Evolutionary conservation across 2,888 invertebrate species (phyloP).

Genomic region (Sesamia inferens): DNA sequence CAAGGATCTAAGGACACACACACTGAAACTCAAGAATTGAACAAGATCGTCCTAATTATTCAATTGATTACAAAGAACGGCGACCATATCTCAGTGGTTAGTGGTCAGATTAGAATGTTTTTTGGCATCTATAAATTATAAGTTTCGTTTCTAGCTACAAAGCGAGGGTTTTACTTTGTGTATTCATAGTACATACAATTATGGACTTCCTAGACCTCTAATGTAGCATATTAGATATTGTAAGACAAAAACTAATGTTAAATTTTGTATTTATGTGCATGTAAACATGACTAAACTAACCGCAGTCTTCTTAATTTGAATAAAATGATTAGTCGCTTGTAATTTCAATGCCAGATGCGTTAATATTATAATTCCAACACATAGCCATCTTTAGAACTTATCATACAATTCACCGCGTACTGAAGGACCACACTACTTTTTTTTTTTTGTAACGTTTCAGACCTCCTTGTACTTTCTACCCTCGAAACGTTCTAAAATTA

Average conservation of each 20-base stretch:
- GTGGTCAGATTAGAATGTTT: slow-evolving; percentile 17
- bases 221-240: background rate
- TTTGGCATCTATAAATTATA: slow-evolving; percentile 25
- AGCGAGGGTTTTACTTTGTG: slow-evolving; percentile 13
- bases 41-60: slow-evolving; percentile 16
- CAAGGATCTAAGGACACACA: slow-evolving; percentile 8
- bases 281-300: background rate
- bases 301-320: background rate
- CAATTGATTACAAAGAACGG: slow-evolving; percentile 26
- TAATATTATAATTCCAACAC: background rate
- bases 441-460: background rate
- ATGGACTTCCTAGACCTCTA: slow-evolving; percentile 1
- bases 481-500: slow-evolving; percentile 41
- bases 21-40: slow-evolving; percentile 11
- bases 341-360: slow-evolving; percentile 2
- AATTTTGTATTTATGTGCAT: background rate
- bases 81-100: slow-evolving; percentile 11
- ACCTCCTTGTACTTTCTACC: slow-evolving; percentile 11
- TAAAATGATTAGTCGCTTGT: background rate
- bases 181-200: background rate
- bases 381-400: background rate
- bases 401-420: background rate
- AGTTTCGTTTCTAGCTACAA: slow-evolving; percentile 10
- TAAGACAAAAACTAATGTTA: background rate
- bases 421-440: background rate